Base-by-base conservation (phyloP, 2,113 vertebrate genomes). In the Oophaga pumilio region DNA sequence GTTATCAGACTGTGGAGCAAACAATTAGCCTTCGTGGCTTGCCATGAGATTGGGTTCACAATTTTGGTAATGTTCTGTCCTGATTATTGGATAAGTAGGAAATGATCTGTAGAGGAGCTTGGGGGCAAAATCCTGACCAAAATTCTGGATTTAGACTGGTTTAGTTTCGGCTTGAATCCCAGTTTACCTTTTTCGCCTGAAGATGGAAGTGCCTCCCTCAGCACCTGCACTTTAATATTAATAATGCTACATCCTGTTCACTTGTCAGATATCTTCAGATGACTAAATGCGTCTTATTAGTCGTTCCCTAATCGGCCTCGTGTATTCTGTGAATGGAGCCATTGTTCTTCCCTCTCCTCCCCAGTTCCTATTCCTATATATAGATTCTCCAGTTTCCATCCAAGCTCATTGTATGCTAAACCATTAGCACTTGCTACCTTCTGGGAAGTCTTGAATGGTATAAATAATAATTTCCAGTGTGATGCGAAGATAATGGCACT, bases 351-450 rank as follows among this genome's bases (percentile, higher is more conserved):
- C 60, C 73, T n/a, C 87, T 24, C 15, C 66, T 69, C 73, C 69
- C 82, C 74, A 53, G 73, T 79, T 88, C 82, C 82, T 78, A 56
- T 84, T 85, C 71, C 86, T 87, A 87, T 73, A 87, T 76, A 64
- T 76, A 82, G 79, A 87, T 15, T 3, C 13, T 49, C 28, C 52
- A 74, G 66, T 68, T 74, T 80, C 52, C 64, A 74, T 87, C 56
- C 56, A 15, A 2, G 50, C 43, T 64, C 56, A 82, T 87, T 62
- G 56, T 64, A 2, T 71, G 33, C 49, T 76, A 26, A 64, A 64
- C 33, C 43, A 43, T 28, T 43, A 76, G 56, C 56, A 49, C 28
- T 43, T 76, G 18, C 22, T 83, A 69, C 64, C 84, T 74, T 60
- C 71, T 73, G 82, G 53, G 24, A 71, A 73, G 68, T 24, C 24